Percentiles rank a stretch among this genome's conserved stretches.
Evolutionary conservation across 1,140 invertebrate species (phyloP).

Genomic region (Apolygus lucorum): DNA sequence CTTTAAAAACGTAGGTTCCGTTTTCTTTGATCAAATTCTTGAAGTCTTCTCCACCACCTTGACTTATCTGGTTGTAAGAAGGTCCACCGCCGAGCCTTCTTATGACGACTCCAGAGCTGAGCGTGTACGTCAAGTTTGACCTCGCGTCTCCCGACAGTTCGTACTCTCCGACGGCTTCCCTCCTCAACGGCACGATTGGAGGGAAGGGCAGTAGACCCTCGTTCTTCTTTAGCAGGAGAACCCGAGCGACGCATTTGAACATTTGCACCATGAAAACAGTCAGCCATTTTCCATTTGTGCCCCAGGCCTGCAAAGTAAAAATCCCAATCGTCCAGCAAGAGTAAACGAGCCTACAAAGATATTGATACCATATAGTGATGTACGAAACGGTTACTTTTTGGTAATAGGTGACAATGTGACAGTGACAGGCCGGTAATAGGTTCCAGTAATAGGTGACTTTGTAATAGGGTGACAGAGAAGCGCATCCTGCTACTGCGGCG

Average conservation of each 20-base stretch:
- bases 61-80: not conserved
- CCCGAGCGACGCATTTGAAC: conserved; percentile 1
- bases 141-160: not conserved
- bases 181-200: not conserved
- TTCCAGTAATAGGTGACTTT: too few relatives aligned
- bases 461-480: too few relatives aligned
- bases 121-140: not conserved
- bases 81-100: too few relatives aligned
- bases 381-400: too few relatives aligned
- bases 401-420: too few relatives aligned
- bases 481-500: too few relatives aligned
- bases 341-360: too few relatives aligned
- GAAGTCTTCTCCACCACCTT: not conserved
- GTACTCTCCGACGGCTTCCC: not conserved
- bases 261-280: not conserved
- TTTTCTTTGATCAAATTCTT: not conserved
- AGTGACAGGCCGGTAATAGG: too few relatives aligned
- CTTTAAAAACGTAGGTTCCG: not conserved
- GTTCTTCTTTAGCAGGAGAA: not conserved
- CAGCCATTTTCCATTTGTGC: not conserved
- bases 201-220: not conserved
- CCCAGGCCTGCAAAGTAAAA: too few relatives aligned
- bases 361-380: too few relatives aligned
- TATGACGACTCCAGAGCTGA: not conserved
- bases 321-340: too few relatives aligned